Evolutionary conservation across 64 coral and sea anemone genomes (phyloP).

Genomic region (Anthopleura sola): DNA sequence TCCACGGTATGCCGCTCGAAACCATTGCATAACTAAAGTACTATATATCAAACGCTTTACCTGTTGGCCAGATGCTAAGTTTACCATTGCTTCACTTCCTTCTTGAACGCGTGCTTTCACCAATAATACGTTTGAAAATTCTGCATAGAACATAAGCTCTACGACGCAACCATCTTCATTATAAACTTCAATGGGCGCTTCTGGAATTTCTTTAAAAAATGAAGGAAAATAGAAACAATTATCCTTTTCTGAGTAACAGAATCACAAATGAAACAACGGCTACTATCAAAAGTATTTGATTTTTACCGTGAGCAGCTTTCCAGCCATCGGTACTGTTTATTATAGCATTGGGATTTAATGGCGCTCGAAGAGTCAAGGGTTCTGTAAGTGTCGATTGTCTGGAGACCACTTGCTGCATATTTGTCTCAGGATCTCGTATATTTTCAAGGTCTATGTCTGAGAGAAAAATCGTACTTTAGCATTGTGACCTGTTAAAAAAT

Average conservation of each 20-base stretch:
- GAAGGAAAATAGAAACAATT: background rate
- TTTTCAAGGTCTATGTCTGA: background rate
- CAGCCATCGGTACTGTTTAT: background rate
- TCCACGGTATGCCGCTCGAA: too few relatives aligned
- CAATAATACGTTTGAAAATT: conserved; percentile 72
- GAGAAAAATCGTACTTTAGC: background rate
- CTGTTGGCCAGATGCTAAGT: background rate
- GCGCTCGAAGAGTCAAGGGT: background rate
- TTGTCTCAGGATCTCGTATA: background rate
- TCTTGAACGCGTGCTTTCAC: conserved; percentile 46
- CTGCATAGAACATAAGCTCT: conserved; percentile 58
- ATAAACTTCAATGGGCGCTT: conserved; percentile 35
- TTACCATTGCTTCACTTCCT: background rate
- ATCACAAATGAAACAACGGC: background rate
- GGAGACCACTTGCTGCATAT: conserved; percentile 4
- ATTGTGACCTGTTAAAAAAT: too few relatives aligned
- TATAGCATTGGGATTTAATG: background rate
- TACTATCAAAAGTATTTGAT: background rate
- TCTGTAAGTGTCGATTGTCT: background rate
- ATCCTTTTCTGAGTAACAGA: background rate
- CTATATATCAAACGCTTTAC: background rate
- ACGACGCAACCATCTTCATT: conserved; percentile 38
- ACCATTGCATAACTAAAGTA: too few relatives aligned
- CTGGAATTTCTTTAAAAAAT: conserved; percentile 28
- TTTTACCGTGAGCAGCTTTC: conserved; percentile 55